Base-by-base conservation (phyloP, 2,113 vertebrate genomes). In the Oxyruncus cristatus region DNA sequence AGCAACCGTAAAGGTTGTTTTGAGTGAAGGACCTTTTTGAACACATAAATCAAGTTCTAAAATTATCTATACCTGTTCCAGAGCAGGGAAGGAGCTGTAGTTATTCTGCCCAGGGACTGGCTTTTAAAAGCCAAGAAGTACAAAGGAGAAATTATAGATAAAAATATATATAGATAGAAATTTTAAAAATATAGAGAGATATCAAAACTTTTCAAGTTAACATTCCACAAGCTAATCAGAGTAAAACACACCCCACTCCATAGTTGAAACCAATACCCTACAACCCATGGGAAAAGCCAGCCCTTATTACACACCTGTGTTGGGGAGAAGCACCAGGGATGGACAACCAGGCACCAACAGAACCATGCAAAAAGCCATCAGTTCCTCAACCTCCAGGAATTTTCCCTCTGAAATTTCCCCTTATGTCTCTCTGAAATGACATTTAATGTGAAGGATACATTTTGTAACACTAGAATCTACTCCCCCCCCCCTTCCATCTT, bases 361-460 rank as follows among this genome's bases (percentile, higher is more conserved):
- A 39, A 12, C 41, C 16, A 3, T 1, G 6, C 26, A 8, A 35
- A 50, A 76, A 18, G 22, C 7, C n/a, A 37, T 14, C 26, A 0
- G 26, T 39, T 65, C 49, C 55, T 73, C 59, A 56, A 8, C 0
- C 1, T 10, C 30, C 6, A 15, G 24, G 18, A 39, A 12, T 26
- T 52, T 33, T 63, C n/a, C 49, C 39, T 53, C 49, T 8, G 17
- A 42, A n/a, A n/a, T n/a, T n/a, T 26, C 52, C 37, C 47, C 24
- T 39, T 55, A 49, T 35, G 26, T 74, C 41, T 46, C 33, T 39
- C n/a, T 79, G 18, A 9, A 46, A 39, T 41, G 9, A 35, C 30
- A 39, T 41, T 73, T 39, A 28, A 21, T 18, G 24, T 23, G 23
- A 67, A 13, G 23, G 32, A n/a, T 11, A 12, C 5, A 4, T 56